Percentiles rank a stretch among this genome's conserved stretches.
Evolutionary conservation across 2,888 invertebrate genomes (phyloP).

Genomic region (Cataglyphis livida): DNA sequence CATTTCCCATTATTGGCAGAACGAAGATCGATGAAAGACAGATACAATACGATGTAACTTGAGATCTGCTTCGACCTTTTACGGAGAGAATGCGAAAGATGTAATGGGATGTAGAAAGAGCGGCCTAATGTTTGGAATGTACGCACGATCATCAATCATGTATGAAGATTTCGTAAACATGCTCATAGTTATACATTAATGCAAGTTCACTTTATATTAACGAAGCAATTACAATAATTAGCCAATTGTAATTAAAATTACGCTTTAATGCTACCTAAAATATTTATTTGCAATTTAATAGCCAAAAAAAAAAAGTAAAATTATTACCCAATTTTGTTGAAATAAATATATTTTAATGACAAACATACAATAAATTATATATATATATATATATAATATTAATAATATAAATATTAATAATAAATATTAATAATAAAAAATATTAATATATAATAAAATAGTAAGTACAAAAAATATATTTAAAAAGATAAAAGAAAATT

Average conservation of each 20-base stretch:
- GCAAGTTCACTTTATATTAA: constrained; percentile 29
- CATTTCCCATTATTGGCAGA: constrained; percentile 20
- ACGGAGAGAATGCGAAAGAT: constrained; percentile 19
- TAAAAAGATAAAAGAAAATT: not conserved
- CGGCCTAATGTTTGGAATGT: constrained; percentile 23
- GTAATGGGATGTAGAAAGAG: constrained; percentile 9
- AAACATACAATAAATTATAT: not conserved
- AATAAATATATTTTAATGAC: not conserved
- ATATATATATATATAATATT: not conserved
- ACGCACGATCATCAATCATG: constrained; percentile 38
- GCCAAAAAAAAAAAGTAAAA: not conserved
- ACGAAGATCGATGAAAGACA: constrained; percentile 42
- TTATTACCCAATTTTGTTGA: not conserved
- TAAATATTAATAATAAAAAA: not conserved
- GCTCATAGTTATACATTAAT: constrained; percentile 11
- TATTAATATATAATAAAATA: not conserved
- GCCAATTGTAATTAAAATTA: constrained; percentile 22
- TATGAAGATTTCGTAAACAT: constrained; percentile 28
- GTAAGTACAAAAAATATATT: not conserved
- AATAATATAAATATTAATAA: not conserved
- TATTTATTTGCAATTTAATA: constrained; percentile 5
- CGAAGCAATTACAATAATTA: constrained; percentile 29
- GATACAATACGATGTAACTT: constrained; percentile 32
- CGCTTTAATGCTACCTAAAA: constrained; percentile 6
- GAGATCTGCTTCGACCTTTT: constrained; percentile 34